Conservation (phyloP, 2,113 vertebrate genomes). For the Pelecanoides urinatrix region DNA sequence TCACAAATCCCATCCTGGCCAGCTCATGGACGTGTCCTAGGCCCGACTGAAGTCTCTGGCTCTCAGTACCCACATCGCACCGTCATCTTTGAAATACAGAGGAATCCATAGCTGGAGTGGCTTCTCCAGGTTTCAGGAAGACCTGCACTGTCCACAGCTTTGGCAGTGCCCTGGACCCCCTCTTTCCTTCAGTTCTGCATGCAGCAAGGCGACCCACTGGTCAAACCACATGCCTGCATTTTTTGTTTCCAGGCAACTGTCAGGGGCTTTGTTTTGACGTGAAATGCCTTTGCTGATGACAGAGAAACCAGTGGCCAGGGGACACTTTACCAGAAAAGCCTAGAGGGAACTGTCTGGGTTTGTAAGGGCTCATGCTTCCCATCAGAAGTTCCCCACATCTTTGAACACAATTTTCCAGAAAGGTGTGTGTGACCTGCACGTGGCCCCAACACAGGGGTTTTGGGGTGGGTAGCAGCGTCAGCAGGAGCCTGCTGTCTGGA, state of each 20-base stretch:
- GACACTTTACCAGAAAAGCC: neutral
- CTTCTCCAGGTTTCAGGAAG: neutral
- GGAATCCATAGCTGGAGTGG: neutral
- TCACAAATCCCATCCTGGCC: neutral
- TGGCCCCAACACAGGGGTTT: neutral
- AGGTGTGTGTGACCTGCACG: neutral
- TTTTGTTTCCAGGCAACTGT: neutral
- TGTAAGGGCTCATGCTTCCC: neutral
- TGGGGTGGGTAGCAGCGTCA: neutral
- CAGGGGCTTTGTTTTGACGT: neutral
- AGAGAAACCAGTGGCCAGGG: neutral
- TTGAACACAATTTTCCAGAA: neutral
- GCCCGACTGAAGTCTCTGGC: neutral
- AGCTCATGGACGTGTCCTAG: neutral
- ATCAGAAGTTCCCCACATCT: neutral
- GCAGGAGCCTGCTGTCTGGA: neutral
- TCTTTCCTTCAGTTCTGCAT: neutral
- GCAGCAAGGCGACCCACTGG: neutral
- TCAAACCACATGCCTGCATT: rapidly evolving
- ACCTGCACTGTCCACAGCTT: neutral
- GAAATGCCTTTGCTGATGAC: neutral
- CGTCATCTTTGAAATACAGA: neutral
- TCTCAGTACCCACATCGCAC: neutral
- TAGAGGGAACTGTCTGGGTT: neutral
- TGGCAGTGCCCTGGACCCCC: neutral